Evolutionary conservation across 2,888 invertebrate genomes (phyloP).

Genomic region (Cremastinae sp.): DNA sequence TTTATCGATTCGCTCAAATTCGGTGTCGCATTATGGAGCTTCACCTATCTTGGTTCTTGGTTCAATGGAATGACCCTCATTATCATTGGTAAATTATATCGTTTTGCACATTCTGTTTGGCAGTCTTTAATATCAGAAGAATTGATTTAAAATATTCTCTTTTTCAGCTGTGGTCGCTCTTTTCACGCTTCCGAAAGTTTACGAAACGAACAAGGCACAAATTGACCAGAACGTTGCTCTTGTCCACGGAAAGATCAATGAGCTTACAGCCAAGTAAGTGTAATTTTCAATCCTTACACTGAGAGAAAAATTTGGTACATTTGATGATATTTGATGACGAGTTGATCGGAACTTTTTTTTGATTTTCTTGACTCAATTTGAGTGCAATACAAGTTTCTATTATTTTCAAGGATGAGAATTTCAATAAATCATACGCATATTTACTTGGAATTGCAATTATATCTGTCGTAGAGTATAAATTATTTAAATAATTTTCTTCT

Average conservation of each 20-base stretch:
- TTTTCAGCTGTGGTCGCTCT: slow-evolving; percentile 91
- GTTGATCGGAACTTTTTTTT: neutral
- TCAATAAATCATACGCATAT: too few species aligned
- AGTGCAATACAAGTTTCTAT: too few species aligned
- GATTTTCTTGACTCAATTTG: neutral
- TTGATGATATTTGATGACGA: neutral
- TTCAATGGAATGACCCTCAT: slow-evolving; percentile 99
- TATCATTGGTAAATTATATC: slow-evolving; percentile 88
- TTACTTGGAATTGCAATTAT: too few species aligned
- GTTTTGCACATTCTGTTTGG: too few species aligned
- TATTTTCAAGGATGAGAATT: too few species aligned
- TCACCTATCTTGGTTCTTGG: slow-evolving; percentile 99
- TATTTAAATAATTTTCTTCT: too few species aligned
- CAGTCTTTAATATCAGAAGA: too few species aligned
- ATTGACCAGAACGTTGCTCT: slow-evolving; percentile 95
- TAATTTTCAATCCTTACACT: slow-evolving; percentile 23
- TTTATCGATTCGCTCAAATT: slow-evolving; percentile 98
- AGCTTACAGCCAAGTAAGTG: slow-evolving; percentile 93
- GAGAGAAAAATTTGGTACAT: neutral
- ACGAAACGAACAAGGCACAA: slow-evolving; percentile 96
- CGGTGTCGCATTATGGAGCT: slow-evolving; percentile 95
- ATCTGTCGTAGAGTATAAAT: too few species aligned
- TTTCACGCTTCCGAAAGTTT: slow-evolving; percentile 97
- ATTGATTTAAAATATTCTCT: neutral
- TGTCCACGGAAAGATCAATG: slow-evolving; percentile 92